Conservation (phyloP, 2,888 invertebrate species). For the Andrena flavipes region DNA sequence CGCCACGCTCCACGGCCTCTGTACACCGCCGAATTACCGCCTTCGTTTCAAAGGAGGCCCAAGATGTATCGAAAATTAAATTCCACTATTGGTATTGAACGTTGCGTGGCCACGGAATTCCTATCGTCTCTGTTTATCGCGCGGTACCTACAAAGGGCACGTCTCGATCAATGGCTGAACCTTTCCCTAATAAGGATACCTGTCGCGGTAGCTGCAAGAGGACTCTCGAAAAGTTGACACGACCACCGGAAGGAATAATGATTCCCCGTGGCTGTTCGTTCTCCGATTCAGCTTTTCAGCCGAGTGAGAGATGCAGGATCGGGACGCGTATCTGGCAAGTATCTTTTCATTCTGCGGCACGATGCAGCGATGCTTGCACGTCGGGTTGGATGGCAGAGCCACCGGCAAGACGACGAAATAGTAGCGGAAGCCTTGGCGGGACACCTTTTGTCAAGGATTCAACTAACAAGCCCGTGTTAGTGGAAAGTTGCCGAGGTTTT, state of each 20-base stretch:
- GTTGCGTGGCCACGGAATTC: not conserved
- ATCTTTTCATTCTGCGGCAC: conserved; percentile 17
- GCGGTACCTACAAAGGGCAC: no score
- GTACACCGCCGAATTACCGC: not conserved
- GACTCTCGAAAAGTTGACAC: not conserved
- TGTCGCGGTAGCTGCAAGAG: not conserved
- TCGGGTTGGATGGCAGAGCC: not conserved
- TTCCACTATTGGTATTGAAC: not conserved
- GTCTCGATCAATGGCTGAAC: no score
- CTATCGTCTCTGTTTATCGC: not conserved
- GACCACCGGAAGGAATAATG: not conserved
- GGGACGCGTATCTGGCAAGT: conserved; percentile 7
- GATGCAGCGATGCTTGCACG: not conserved
- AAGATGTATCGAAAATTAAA: not conserved
- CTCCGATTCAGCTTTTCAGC: not conserved
- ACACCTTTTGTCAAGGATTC: conserved; percentile 45
- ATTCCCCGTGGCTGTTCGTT: not conserved
- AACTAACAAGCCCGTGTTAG: conserved; percentile 46
- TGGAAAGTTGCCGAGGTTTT: conserved; percentile 42
- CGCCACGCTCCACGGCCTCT: not conserved
- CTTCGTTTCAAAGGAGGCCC: not conserved
- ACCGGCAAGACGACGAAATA: conserved; percentile 38
- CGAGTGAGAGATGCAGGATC: conserved; percentile 5
- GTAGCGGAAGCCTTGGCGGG: conserved; percentile 27
- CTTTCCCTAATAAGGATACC: no score